Evolutionary conservation across 1,140 invertebrate genomes (phyloP).

Genomic region (Pinna nobilis): DNA sequence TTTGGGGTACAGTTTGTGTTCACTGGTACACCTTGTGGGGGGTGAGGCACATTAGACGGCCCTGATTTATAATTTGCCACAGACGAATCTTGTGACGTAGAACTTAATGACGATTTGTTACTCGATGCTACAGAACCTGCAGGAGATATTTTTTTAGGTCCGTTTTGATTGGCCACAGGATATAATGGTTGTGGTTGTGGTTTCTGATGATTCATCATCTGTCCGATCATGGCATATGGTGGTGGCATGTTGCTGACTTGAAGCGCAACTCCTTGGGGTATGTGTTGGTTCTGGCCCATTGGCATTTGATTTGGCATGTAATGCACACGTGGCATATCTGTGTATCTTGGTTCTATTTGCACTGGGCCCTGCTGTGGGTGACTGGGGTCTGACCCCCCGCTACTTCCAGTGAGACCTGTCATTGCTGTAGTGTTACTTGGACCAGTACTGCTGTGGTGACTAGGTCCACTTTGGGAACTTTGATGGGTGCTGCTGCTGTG

Average conservation of each 20-base stretch:
- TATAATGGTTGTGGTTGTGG: slow-evolving; percentile 40
- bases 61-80: slow-evolving; percentile 43
- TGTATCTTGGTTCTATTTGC: slow-evolving; percentile 39
- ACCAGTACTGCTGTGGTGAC: slow-evolving; percentile 78
- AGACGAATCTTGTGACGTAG: slow-evolving; percentile 45
- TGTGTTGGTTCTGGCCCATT: slow-evolving; percentile 39
- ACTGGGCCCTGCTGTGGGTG: slow-evolving; percentile 35
- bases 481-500: slow-evolving; percentile 73
- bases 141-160: slow-evolving; percentile 63
- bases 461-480: slow-evolving; percentile 73
- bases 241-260: slow-evolving; percentile 44
- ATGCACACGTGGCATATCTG: slow-evolving; percentile 44
- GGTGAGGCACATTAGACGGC: slow-evolving; percentile 29
- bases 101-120: slow-evolving; percentile 60
- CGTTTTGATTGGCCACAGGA: slow-evolving; percentile 40
- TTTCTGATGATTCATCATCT: slow-evolving; percentile 31
- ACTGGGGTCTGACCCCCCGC: slow-evolving; percentile 61
- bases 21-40: background rate
- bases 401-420: slow-evolving; percentile 72
- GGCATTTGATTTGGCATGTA: slow-evolving; percentile 18
- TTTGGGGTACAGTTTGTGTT: slow-evolving; percentile 20
- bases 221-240: slow-evolving; percentile 32
- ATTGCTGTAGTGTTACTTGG: slow-evolving; percentile 78
- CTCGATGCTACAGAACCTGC: slow-evolving; percentile 61
- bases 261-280: slow-evolving; percentile 43